Evolutionary conservation across 1,140 invertebrate genomes (phyloP).

Genomic region (Drosophila sproati): DNA sequence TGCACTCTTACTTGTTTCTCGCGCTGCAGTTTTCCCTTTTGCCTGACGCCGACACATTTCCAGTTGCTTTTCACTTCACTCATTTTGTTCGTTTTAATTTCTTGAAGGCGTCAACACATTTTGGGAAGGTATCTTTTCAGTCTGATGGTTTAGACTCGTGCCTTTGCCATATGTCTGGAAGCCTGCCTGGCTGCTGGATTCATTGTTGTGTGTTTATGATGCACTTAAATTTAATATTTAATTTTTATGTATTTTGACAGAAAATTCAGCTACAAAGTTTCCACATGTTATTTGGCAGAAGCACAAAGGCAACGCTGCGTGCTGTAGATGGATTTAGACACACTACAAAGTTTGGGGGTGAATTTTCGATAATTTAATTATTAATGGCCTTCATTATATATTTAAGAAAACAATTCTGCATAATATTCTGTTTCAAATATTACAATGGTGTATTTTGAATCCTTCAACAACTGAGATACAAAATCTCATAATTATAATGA

Average conservation of each 20-base stretch:
- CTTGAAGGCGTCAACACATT: conserved; percentile 50
- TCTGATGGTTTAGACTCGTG: conserved; percentile 2
- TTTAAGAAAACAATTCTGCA: too few species aligned
- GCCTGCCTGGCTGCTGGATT: conserved; percentile 27
- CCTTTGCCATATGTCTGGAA: not conserved
- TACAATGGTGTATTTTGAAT: too few species aligned
- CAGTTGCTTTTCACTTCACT: conserved; percentile 43
- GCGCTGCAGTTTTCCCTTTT: conserved; percentile 41
- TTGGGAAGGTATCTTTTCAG: conserved; percentile 34
- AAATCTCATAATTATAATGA: too few species aligned
- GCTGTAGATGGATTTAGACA: not conserved
- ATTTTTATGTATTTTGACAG: conserved; percentile 66
- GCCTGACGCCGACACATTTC: conserved; percentile 55
- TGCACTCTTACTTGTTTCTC: not conserved
- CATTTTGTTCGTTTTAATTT: conserved; percentile 12
- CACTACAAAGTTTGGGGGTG: not conserved
- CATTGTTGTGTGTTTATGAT: conserved; percentile 69
- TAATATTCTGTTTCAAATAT: too few species aligned
- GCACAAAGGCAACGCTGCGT: not conserved
- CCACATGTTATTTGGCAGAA: conserved; percentile 3
- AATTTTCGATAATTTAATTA: too few species aligned
- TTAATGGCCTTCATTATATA: too few species aligned
- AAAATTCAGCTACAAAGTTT: conserved; percentile 22
- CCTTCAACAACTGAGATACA: too few species aligned
- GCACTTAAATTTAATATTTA: conserved; percentile 79